Base-by-base conservation (phyloP, 2,888 invertebrate species). In the Crepidodera aurea region DNA sequence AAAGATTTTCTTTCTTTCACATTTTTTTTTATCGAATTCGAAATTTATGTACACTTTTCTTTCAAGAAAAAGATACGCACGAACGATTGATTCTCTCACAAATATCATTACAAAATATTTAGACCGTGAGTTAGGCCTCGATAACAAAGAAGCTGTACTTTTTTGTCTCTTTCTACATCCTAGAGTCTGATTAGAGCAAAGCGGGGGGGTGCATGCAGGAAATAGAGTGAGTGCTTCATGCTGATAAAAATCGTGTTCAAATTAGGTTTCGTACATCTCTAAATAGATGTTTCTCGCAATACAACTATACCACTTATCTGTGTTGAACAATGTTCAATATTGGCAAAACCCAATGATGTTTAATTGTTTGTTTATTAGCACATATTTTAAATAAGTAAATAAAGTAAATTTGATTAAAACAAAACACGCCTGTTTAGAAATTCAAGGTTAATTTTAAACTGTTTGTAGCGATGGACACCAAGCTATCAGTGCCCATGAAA, bases 111-210 rank as follows among this genome's bases (percentile, higher is more conserved):
- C 40, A 59, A 69, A 64, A 66, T 62, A 64, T 61, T 73, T 74
- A 74, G 75, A 73, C 74, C 74, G 73, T 72, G 68, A 62, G 64
- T 29, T 78, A 78, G 78, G 78, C 78, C 77, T 77, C 71, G 71
- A 73, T 69, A 75, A 77, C 69, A 68, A 73, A 46, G 65, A 71
- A 72, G 71, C 67, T 55, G 51, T 62, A 64, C 42, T 55, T 60
- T 51, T 51, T 53, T 39, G 48, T 60, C 64, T 53, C 39, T 60
- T 48, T 64, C 69, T 60, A 60, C 60, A 60, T 34, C 61, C 53
- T 59, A 56, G 58, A 58, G 54, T 60, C 62, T 70, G 70, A 70
- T 72, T 71, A 73, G 73, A 75, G 73, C 71, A 69, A 74, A 69
- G 71, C 70, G 69, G 68, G 58, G 55, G 69, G 69, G 61, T 69